Base-by-base conservation (phyloP, 1,140 invertebrate genomes). In the Zaprionus capensis region DNA sequence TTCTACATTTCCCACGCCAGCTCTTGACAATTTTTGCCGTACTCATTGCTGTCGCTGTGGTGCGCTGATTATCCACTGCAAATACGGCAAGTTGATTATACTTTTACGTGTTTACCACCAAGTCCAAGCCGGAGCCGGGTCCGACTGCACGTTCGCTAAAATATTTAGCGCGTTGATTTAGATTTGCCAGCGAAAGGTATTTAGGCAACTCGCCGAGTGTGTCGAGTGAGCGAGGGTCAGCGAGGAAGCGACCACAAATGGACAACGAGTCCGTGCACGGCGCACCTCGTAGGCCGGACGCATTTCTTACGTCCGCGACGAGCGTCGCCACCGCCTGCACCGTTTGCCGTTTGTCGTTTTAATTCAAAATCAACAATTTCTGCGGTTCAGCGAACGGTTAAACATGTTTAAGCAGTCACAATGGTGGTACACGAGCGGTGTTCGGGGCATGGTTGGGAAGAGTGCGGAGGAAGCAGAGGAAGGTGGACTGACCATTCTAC, bases 121-220 rank as follows among this genome's bases (percentile, higher is more conserved):
- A 76, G 76, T 66, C 70, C 64, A 9, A 11, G 44, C 44, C 44
- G 20, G 17, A n/a, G 38, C 4, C 5, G 44, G 20, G 44, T 49
- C 9, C 4, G 46, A 12, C 79, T 84, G 78, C 76, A 72, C 71
- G 84, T 71, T 62, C 78, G 85, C 86, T 88, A 81, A 88, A 88
- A 88, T 90, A 88, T 88, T 90, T 88, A 90, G 81, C 84, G 78
- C 84, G 86, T 88, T 88, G 84, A 88, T 88, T 88, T 88, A 90
- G 84, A 90, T 90, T 87, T 79, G 81, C 81, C 76, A 81, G 84
- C 78, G 67, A 88, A 78, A 88, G 84, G 84, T 90, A 87, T 87
- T 87, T 87, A 87, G 83, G 74, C 84, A 88, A 56, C 56, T 67
- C 59, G 46, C 5, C 14, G n/a, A 7, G 24, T 17, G 28, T 56